Base-by-base conservation (phyloP, 2,888 invertebrate species). In the Catotricha subobsoleta region DNA sequence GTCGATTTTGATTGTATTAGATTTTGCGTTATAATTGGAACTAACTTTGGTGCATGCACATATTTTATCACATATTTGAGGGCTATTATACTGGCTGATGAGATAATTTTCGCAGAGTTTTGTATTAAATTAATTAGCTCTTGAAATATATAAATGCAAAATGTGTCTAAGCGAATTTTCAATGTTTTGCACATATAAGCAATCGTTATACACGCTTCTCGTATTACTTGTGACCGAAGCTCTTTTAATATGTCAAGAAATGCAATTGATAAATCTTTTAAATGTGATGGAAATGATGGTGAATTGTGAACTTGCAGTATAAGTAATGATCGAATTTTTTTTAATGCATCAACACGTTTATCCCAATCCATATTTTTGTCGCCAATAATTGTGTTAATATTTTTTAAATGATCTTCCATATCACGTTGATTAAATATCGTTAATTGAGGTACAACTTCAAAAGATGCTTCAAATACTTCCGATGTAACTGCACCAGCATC, bases 61-160 rank as follows among this genome's bases (percentile, higher is more conserved):
- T 83, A 72, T 56, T 76, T 74, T 43, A 95, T 80, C 40, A 95
- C 82, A 66, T 90, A 92, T 39, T 81, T 76, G 28, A 94, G 74
- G 48, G 87, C 79, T 42, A 91, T 76, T 2, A 76, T 72, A 39
- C 88, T 91, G 1, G 91, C 81, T 0, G 90, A 81, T 6, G 94
- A 81, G 60, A 95, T 84, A 47, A 90, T 86, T 74, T 95, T 97
- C 47, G 91, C 94, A 49, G 88, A 87, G 60, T 94, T 97, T 54
- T 87, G 90, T 60, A 95, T 86, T 44, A 95, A 72, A 58, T 80
- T 80, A 29, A 97, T 84, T 21, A 97, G 65, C 50, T 76, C 74
- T 47, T 81, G 81, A 37, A 97, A 64, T 40, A 94, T 71, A 48
- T 76, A 71, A 57, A 91, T 80, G 31, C 83, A 80, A 64, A 88